These are phyloP conservation scores for Caenorhabditis sp. DNA, from an alignment of 2,888 invertebrate species.

Conservation along the genomic window DNA sequence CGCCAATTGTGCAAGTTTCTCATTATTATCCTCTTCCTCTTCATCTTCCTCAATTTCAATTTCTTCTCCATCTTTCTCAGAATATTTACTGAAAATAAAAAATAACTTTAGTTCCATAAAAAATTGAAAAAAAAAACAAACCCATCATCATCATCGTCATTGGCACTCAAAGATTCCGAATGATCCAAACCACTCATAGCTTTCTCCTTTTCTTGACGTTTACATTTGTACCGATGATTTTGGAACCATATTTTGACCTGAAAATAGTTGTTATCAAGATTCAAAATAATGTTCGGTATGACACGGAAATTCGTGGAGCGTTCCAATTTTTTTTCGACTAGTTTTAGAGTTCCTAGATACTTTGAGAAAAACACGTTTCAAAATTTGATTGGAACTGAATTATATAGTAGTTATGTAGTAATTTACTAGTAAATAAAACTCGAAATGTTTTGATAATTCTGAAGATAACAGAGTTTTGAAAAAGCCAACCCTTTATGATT, in stretches of 20 bases:
- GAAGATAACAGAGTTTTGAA: too few species aligned
- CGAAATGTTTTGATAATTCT: too few species aligned
- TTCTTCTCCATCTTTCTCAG: constrained; percentile 1
- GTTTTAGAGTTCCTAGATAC: too few species aligned
- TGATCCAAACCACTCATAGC: constrained; percentile 51
- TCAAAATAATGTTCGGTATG: not conserved
- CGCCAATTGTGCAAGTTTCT: not conserved
- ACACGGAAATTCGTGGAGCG: too few species aligned
- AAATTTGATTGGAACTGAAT: too few species aligned
- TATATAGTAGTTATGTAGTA: too few species aligned
- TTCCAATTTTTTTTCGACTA: too few species aligned
- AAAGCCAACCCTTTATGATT: too few species aligned
- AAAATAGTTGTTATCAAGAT: too few species aligned
- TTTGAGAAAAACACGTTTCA: too few species aligned
- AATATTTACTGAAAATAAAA: constrained; percentile 29
- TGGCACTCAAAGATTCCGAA: constrained; percentile 35
- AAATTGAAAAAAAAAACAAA: not conserved
- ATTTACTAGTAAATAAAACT: too few species aligned
- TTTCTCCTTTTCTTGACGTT: constrained; percentile 57
- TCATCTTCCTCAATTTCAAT: constrained; percentile 35
- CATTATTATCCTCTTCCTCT: constrained; percentile 22
- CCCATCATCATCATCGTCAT: constrained; percentile 46
- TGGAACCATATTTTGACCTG: constrained; percentile 62
- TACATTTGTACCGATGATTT: constrained; percentile 60
- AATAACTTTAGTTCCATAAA: not conserved